These are phyloP conservation scores for Melipona beecheii DNA, from an alignment of 2,888 invertebrate species.

Conservation along the genomic window DNA sequence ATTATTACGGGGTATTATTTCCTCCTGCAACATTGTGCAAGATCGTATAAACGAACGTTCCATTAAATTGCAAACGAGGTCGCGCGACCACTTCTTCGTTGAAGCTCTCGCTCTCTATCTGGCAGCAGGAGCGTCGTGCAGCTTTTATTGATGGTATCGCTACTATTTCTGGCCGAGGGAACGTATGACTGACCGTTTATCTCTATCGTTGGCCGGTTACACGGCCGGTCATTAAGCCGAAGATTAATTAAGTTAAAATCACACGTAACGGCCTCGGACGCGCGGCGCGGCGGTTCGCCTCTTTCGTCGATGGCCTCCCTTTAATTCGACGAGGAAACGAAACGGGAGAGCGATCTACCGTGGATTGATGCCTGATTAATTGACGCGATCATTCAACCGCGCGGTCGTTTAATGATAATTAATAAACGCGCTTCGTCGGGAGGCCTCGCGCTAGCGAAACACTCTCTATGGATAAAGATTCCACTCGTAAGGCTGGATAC, in stretches of 20 bases:
- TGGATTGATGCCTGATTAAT: slow-evolving; percentile 77
- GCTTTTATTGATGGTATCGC: slow-evolving; percentile 46
- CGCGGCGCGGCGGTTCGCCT: background rate
- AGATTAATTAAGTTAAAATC: slow-evolving; percentile 64
- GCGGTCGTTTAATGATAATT: slow-evolving; percentile 48
- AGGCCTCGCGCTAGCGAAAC: slow-evolving; percentile 1
- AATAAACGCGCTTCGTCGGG: slow-evolving; percentile 46
- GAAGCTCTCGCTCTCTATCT: slow-evolving; percentile 32
- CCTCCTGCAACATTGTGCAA: background rate
- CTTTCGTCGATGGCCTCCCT: slow-evolving; percentile 29
- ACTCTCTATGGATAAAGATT: background rate
- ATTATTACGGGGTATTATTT: background rate
- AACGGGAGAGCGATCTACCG: slow-evolving; percentile 29
- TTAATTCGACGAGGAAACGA: slow-evolving; percentile 39
- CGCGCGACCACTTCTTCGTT: slow-evolving; percentile 26
- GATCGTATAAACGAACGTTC: slow-evolving; percentile 12
- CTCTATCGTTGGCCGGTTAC: slow-evolving; percentile 54
- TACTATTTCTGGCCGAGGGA: slow-evolving; percentile 38
- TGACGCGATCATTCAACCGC: slow-evolving; percentile 42
- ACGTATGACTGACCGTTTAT: slow-evolving; percentile 48
- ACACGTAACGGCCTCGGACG: slow-evolving; percentile 50
- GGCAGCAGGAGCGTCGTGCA: slow-evolving; percentile 10
- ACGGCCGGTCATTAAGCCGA: slow-evolving; percentile 53
- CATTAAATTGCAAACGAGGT: slow-evolving; percentile 19
- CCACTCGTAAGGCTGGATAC: background rate